Evolutionary conservation across 2,888 invertebrate genomes (phyloP).

Genomic region (Cosmia pyralina): DNA sequence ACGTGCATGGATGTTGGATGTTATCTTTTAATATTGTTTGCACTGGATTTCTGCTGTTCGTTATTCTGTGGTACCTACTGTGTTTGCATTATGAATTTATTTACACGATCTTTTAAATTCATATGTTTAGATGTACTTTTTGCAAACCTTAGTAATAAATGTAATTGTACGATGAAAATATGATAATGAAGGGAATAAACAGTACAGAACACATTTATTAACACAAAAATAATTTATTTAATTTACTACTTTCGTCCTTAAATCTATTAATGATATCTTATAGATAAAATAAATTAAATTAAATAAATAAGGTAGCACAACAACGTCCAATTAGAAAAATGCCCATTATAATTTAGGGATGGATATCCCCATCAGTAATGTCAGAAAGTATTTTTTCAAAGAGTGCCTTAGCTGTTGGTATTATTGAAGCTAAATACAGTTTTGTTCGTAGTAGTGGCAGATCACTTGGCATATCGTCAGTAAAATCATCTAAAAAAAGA

Average conservation of each 20-base stretch:
- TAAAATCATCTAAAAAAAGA: not conserved
- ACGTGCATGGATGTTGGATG: slow-evolving; percentile 30
- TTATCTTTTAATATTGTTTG: slow-evolving; percentile 32
- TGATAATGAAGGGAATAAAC: not conserved
- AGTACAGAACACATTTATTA: not conserved
- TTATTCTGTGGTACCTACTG: not conserved
- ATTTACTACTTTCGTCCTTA: not conserved
- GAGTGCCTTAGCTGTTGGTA: slow-evolving; percentile 29
- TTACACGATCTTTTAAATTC: not conserved
- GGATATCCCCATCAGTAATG: slow-evolving; percentile 15
- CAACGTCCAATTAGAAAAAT: not conserved
- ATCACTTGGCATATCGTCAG: not conserved
- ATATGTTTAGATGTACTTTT: not conserved
- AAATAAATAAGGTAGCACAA: slow-evolving; percentile 23
- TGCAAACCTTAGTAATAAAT: not conserved
- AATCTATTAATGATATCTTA: slow-evolving; percentile 8
- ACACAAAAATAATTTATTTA: slow-evolving; percentile 13
- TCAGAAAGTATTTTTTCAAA: slow-evolving; percentile 30
- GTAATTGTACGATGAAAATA: not conserved
- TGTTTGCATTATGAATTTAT: not conserved
- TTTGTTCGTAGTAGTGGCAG: not conserved
- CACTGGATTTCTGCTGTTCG: slow-evolving; percentile 1
- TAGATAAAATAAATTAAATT: slow-evolving; percentile 25
- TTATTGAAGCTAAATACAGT: slow-evolving; percentile 23
- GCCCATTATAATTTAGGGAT: not conserved